Evolutionary conservation across 2,113 vertebrate genomes (phyloP).

Genomic region (Eulacestoma nigropectus): DNA sequence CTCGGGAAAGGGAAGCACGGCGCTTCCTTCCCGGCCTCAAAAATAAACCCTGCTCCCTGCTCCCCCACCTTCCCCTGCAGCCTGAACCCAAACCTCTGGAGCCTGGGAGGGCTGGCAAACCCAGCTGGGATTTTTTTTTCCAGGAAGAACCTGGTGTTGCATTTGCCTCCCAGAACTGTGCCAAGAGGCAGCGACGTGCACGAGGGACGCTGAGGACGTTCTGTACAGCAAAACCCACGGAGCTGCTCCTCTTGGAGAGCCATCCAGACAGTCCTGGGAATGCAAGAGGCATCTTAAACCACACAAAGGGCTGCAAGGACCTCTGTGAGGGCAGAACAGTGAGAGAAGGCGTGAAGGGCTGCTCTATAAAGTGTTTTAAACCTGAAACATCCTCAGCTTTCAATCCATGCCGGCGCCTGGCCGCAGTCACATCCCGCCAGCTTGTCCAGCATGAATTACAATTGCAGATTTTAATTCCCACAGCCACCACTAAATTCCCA

Average conservation of each 20-base stretch:
- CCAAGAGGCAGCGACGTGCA: not conserved
- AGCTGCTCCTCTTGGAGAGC: not conserved
- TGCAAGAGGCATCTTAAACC: not conserved
- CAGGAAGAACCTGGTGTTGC: not conserved
- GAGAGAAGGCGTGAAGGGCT: not conserved
- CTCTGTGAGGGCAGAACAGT: not conserved
- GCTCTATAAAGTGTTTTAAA: not conserved
- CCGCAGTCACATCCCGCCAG: not conserved
- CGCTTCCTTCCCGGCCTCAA: not conserved
- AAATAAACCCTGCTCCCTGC: not conserved
- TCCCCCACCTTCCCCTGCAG: not conserved
- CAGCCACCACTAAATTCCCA: not conserved
- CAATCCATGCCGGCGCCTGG: not conserved
- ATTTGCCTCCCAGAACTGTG: not conserved
- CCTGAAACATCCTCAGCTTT: not conserved
- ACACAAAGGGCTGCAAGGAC: not conserved
- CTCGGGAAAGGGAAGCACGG: not conserved
- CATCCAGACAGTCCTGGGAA: not conserved
- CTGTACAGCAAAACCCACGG: not conserved
- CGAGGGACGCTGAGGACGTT: not conserved
- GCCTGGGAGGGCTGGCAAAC: not conserved
- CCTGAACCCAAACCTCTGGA: not conserved
- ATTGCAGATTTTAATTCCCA: not conserved
- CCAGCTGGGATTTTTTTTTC: not conserved
- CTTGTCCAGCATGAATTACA: not conserved